phyloP scores from a whole-genome alignment of 2,113 vertebrate species.

The cattle (Bos taurus) region DNA sequence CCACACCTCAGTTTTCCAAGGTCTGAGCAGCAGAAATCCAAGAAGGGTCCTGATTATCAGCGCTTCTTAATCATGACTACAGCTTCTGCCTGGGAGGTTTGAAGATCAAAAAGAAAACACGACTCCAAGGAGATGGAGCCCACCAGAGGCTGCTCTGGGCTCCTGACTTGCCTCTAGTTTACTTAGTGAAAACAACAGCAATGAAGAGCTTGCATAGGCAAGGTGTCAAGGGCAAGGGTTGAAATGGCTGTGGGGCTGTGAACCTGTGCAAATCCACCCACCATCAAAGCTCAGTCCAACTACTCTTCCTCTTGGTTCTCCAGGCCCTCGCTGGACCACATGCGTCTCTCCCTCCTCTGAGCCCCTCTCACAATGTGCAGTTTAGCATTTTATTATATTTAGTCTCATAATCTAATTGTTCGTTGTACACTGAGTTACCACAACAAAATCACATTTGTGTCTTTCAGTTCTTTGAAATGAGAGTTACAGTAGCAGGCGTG shows the following conservation, averaged over 20 bases:
- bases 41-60: neutral
- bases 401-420: neutral
- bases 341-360: conserved; percentile 45
- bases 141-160: conserved; percentile 56
- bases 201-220: conserved; percentile 89
- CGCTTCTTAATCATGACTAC: neutral
- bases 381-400: neutral
- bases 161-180: conserved; percentile 89
- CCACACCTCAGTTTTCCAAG: neutral
- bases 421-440: neutral
- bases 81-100: neutral
- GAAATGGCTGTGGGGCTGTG: conserved; percentile 86
- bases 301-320: neutral
- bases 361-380: neutral
- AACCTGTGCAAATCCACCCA: conserved; percentile 26
- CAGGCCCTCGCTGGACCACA: conserved; percentile 76
- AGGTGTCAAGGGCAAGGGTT: conserved; percentile 90
- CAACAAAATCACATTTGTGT: neutral
- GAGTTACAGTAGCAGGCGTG: neutral
- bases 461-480: neutral
- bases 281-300: neutral
- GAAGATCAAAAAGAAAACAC: neutral
- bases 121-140: neutral
- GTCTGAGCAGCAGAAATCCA: neutral
- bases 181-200: conserved; percentile 86